Percentiles rank a stretch among this genome's conserved stretches.
phyloP scores from a whole-genome alignment of 2,888 invertebrate genomes.

The Zonitis immaculata region DNA sequence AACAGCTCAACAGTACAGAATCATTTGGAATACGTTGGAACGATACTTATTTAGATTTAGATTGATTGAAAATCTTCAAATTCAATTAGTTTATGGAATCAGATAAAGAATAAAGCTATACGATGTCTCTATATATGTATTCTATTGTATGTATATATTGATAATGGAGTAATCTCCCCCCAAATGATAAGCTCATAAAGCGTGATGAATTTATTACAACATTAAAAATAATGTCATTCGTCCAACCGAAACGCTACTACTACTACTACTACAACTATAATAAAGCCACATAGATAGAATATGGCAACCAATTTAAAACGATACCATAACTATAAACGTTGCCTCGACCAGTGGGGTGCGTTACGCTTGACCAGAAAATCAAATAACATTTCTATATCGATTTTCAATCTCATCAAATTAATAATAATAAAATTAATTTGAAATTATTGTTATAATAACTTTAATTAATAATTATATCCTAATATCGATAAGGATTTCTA shows the following conservation, averaged over 20 bases:
- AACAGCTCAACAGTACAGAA: too few species aligned
- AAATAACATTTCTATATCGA: background rate
- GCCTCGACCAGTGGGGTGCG: background rate
- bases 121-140: constrained; percentile 24
- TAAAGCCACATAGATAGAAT: constrained; percentile 13
- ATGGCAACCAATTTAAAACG: constrained; percentile 13
- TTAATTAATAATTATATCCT: constrained; percentile 17
- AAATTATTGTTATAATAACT: constrained; percentile 16
- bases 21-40: too few species aligned
- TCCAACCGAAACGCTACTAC: constrained; percentile 24
- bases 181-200: constrained; percentile 30
- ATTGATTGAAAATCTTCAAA: constrained; percentile 23
- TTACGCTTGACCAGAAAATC: background rate
- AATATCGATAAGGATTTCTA: constrained; percentile 2
- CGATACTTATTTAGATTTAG: constrained; percentile 15
- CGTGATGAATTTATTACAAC: constrained; percentile 31
- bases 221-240: constrained; percentile 30
- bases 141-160: constrained; percentile 18
- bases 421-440: constrained; percentile 1
- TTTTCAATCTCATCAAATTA: background rate
- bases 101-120: constrained; percentile 29
- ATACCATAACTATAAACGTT: constrained; percentile 1
- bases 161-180: constrained; percentile 24
- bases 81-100: constrained; percentile 34
- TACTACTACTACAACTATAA: too few species aligned